Base-by-base conservation (phyloP, 2,113 vertebrate species). In the Balaeniceps rex region DNA sequence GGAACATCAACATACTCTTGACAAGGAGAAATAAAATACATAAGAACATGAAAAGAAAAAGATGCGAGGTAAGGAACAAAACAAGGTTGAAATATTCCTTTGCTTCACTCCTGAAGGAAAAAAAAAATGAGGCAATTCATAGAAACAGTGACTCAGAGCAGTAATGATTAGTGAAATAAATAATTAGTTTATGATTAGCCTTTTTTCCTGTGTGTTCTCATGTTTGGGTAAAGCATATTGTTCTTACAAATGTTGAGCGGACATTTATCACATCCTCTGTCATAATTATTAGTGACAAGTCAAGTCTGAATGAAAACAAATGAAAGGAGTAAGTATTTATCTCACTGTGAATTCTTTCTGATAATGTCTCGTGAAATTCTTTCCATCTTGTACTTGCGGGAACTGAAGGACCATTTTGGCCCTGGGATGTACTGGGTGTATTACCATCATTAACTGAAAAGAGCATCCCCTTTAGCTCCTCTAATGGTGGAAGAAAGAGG, bases 211-310 rank as follows among this genome's bases (percentile, higher is more conserved):
- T 83, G 55, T 81, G 71, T 88, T 92, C 97, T 89, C 36, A 34
- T 94, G 96, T 96, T 95, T 93, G 93, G 90, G 78, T 96, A 84
- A 91, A 95, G 89, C 82, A 92, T 96, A 97, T 97, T 97, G 96
- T 97, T 97, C 91, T 96, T 88, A 60, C 55, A 93, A 92, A 95
- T 69, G 95, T 79, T 91, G 79, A 94, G 78, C 79, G 69, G 96
- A 97, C 96, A 95, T 96, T 97, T 97, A 97, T 96, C 97, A 97
- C 95, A 95, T 97, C 97, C 96, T 94, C 94, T 88, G 89, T 87
- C 95, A 96, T 94, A 95, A 97, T 96, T 94, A 74, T 91, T 90
- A 92, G 82, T 76, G 96, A 91, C 89, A 94, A 95, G 94, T 94
- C 60, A 79, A 91, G 86, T 87, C 77, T 97, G 93, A 95, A 92